Evolutionary conservation across 2,888 invertebrate genomes (phyloP).

Genomic region (Zaprionus lineosus): DNA sequence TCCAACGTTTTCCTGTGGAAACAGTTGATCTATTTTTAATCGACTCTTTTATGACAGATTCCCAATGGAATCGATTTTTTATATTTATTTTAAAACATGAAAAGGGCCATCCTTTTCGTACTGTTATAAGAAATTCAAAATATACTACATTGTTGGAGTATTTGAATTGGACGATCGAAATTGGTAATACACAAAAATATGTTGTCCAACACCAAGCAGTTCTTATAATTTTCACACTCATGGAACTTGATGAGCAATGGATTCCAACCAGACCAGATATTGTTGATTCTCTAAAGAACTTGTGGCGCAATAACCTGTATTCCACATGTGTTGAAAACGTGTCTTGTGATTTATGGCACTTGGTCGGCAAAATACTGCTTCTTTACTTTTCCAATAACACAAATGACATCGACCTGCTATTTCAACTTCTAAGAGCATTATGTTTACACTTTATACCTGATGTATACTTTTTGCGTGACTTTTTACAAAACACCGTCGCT

Average conservation of each 20-base stretch:
- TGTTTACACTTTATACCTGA: slow-evolving; percentile 95
- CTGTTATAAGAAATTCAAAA: slow-evolving; percentile 87
- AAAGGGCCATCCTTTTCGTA: slow-evolving; percentile 91
- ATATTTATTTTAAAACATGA: slow-evolving; percentile 92
- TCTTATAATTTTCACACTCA: slow-evolving; percentile 90
- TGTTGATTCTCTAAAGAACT: slow-evolving; percentile 89
- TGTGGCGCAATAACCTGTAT: slow-evolving; percentile 94
- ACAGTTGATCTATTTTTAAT: slow-evolving; percentile 91
- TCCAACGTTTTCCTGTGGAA: slow-evolving; percentile 92
- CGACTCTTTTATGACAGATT: slow-evolving; percentile 91
- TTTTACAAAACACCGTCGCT: slow-evolving; percentile 93
- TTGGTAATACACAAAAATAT: slow-evolving; percentile 84
- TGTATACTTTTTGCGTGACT: slow-evolving; percentile 94
- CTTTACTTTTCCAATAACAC: slow-evolving; percentile 96
- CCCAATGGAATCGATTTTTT: slow-evolving; percentile 93
- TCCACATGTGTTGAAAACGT: slow-evolving; percentile 90
- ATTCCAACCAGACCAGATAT: slow-evolving; percentile 91
- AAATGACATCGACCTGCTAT: slow-evolving; percentile 94
- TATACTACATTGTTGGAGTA: slow-evolving; percentile 77
- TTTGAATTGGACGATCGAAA: slow-evolving; percentile 67
- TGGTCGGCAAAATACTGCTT: slow-evolving; percentile 94
- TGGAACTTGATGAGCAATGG: slow-evolving; percentile 94
- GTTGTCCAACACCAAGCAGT: slow-evolving; percentile 93
- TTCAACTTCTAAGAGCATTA: slow-evolving; percentile 94
- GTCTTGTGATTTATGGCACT: slow-evolving; percentile 93